phyloP scores from a whole-genome alignment of 2,888 invertebrate species.

The Synanthedon formicaeformis region DNA sequence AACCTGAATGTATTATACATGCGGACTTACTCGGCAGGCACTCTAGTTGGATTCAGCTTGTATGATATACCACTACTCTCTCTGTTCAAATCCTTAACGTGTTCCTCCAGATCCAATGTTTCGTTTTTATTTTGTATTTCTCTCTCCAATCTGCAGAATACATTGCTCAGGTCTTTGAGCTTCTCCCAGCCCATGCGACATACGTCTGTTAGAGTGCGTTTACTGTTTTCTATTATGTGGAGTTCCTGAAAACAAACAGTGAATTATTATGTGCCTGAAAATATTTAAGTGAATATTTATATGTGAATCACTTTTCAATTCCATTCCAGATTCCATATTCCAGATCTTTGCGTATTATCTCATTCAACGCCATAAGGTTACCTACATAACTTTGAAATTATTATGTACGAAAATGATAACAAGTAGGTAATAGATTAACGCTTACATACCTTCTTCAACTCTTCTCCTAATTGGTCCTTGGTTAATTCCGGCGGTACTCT shows the following conservation, averaged over 20 bases:
- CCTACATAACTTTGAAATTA: no score
- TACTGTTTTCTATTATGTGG: constrained; percentile 57
- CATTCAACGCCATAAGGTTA: no score
- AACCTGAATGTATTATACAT: no score
- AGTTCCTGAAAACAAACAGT: constrained; percentile 35
- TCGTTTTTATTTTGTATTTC: constrained; percentile 87
- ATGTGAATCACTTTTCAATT: no score
- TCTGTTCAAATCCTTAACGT: constrained; percentile 80
- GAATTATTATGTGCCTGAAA: constrained; percentile 29
- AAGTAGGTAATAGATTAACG: background rate
- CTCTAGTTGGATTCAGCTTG: constrained; percentile 83
- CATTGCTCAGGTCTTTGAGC: constrained; percentile 79
- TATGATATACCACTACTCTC: constrained; percentile 83
- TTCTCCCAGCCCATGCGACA: constrained; percentile 80
- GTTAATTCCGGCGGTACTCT: constrained; percentile 81
- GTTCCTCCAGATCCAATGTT: constrained; percentile 78
- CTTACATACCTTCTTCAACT: constrained; percentile 74
- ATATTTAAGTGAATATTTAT: background rate
- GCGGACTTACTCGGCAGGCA: constrained; percentile 78
- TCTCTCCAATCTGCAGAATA: constrained; percentile 76
- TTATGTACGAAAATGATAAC: background rate
- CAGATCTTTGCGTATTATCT: no score
- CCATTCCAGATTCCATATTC: no score
- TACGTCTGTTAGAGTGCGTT: constrained; percentile 49
- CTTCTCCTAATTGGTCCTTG: constrained; percentile 80